Evolutionary conservation across 2,888 invertebrate genomes (phyloP), one percentile per base, ranked within the genome.

Genomic region (Siphonodentalium dalli): DNA sequence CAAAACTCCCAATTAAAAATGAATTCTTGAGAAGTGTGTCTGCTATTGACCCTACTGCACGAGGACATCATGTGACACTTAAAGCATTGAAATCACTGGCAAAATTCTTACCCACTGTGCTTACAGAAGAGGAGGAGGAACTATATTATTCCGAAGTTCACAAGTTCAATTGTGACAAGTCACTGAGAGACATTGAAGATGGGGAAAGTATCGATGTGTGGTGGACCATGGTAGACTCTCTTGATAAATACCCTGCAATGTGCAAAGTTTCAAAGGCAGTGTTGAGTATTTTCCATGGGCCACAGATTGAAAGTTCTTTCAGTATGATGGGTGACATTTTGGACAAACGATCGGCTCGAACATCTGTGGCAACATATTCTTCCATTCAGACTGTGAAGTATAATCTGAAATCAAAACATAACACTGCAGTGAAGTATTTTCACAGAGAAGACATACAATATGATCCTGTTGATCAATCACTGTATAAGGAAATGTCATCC

Each of bases 251-350:
- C 9, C n/a, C n/a, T n/a, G n/a, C n/a, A n/a, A n/a, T n/a, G n/a
- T n/a, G n/a, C n/a, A n/a, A n/a, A n/a, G n/a, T n/a, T n/a, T n/a
- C n/a, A n/a, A n/a, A n/a, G n/a, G n/a, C n/a, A n/a, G n/a, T n/a
- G n/a, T n/a, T n/a, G n/a, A n/a, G n/a, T n/a, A n/a, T n/a, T n/a
- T 56, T 57, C 27, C 53, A 54, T 44, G 54, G 53, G 15, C 47
- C 54, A 2, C 23, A 15, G 15, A 54, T 57, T 13, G 54, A 57
- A 33, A 15, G 26, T 8, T 23, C 49, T 23, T 57, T 57, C 34
- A 55, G 18, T 23, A 42, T 37, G 15, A 54, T 56, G 54, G 40
- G 42, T 8, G 45, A 58, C 21, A 29, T 54, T 4, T 9, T 56
- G 11, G 46, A 54, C 31, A 29, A 23, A 9, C 21, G 13, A 2